Conservation (phyloP, 2,113 vertebrate genomes). For the Glaucomys volans region DNA sequence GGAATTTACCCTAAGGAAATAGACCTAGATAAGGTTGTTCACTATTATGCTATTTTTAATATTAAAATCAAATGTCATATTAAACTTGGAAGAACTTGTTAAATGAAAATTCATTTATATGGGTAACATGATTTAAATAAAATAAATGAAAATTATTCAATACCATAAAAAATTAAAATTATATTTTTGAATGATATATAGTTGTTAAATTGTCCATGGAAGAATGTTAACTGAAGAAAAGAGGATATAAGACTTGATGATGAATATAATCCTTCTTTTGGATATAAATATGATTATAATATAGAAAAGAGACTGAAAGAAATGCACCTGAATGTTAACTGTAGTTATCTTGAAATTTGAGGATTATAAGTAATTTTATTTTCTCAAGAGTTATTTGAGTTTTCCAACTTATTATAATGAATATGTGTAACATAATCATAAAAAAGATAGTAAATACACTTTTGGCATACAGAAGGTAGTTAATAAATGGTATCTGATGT, state of each 20-base stretch:
- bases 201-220: background rate
- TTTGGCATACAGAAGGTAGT: background rate
- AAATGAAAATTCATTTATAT: background rate
- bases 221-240: slow-evolving; percentile 7
- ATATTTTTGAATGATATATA: background rate
- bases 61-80: slow-evolving; percentile 16
- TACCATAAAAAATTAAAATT: background rate
- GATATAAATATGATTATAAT: slow-evolving; percentile 16
- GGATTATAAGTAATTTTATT: slow-evolving; percentile 19
- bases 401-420: background rate
- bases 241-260: background rate
- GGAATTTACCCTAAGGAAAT: background rate
- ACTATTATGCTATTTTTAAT: background rate
- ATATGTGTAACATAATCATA: background rate
- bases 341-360: background rate
- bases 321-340: background rate
- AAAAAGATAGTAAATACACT: background rate
- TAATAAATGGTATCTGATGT: background rate
- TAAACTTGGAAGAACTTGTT: background rate
- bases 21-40: background rate
- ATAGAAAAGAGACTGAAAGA: background rate
- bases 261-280: background rate
- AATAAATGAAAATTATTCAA: background rate
- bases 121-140: background rate
- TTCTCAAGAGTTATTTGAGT: background rate